Conservation (phyloP, 2,113 vertebrate species). For the Orientallactaga bullata region DNA sequence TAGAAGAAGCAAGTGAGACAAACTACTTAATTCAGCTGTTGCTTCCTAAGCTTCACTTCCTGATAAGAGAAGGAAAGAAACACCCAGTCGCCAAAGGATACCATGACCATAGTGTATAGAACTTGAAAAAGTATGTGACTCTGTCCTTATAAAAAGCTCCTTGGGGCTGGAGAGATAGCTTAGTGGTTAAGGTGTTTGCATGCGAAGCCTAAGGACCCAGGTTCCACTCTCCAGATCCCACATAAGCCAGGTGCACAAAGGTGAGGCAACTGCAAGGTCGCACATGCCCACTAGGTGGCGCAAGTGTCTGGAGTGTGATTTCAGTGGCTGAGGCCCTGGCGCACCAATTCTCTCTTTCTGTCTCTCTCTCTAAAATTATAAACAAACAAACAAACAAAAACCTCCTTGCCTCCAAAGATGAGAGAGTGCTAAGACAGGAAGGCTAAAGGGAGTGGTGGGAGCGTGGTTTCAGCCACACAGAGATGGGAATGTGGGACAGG, state of each 20-base stretch:
- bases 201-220: too few species aligned
- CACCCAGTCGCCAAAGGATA: not conserved
- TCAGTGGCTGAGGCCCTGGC: too few species aligned
- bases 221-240: too few species aligned
- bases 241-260: too few species aligned
- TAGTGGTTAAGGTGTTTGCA: too few species aligned
- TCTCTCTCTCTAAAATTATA: too few species aligned
- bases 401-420: not conserved
- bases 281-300: too few species aligned
- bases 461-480: rapidly evolving
- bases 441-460: not conserved
- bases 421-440: not conserved
- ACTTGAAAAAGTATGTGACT: not conserved
- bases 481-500: not conserved
- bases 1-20: slow-evolving; percentile 24
- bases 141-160: not conserved
- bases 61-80: not conserved
- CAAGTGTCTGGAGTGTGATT: too few species aligned
- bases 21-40: slow-evolving; percentile 33
- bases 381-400: not conserved
- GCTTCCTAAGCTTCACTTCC: slow-evolving; percentile 48
- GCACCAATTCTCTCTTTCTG: too few species aligned
- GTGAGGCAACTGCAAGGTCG: too few species aligned
- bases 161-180: too few species aligned
- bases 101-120: not conserved